Conservation (phyloP, 1,140 invertebrate genomes). For the Drosophila mauritiana region DNA sequence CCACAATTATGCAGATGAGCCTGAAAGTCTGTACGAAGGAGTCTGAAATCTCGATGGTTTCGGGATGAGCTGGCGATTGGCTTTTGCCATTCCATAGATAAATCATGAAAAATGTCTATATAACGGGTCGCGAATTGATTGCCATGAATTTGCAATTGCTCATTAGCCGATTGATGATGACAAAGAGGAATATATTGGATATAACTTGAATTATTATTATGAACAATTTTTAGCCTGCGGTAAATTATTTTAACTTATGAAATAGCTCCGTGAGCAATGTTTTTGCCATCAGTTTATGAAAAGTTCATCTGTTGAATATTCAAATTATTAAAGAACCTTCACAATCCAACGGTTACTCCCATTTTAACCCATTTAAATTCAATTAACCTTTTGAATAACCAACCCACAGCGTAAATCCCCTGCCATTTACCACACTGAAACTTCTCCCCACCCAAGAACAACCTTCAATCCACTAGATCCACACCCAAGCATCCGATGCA, state of each 20-base stretch:
- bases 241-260: too few relatives aligned
- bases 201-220: background rate
- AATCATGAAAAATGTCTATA: constrained; percentile 48
- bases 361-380: constrained; percentile 21
- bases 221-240: too few relatives aligned
- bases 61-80: constrained; percentile 28
- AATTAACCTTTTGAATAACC: constrained; percentile 35
- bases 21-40: background rate
- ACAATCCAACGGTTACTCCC: background rate
- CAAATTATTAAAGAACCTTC: background rate
- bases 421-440: constrained; percentile 22
- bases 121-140: constrained; percentile 35
- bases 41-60: background rate
- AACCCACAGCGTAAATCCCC: constrained; percentile 18
- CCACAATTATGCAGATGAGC: constrained; percentile 74
- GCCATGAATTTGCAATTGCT: constrained; percentile 27
- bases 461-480: constrained; percentile 41
- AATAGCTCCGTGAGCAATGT: background rate
- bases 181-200: constrained; percentile 10
- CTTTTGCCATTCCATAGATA: constrained; percentile 43
- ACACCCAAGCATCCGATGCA: constrained; percentile 53
- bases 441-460: constrained; percentile 21
- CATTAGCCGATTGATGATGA: constrained; percentile 39
- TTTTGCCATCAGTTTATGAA: background rate
- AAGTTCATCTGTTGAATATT: background rate